Evolutionary conservation across 2,797 vertebrate genomes (phyloP).

Genomic region (Lates japonicus): DNA sequence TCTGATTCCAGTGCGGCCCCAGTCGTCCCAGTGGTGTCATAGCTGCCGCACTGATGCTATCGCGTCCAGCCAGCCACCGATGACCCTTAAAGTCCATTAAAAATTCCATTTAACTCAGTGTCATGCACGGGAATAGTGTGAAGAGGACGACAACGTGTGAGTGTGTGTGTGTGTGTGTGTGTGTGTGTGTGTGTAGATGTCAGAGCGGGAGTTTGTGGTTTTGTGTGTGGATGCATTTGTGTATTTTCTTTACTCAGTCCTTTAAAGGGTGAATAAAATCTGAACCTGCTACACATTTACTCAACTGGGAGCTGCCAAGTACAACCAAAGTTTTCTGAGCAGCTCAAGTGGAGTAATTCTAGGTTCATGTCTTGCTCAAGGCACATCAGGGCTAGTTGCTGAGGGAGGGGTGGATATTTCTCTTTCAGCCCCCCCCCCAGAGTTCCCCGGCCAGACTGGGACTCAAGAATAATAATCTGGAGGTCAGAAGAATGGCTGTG

Average conservation of each 20-base stretch:
- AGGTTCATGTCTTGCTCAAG: conserved; percentile 41
- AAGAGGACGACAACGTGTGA: neutral
- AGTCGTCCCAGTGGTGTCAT: conserved; percentile 77
- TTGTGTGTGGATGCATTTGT: conserved; percentile 12
- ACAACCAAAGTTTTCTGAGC: conserved; percentile 36
- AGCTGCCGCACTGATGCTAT: conserved; percentile 74
- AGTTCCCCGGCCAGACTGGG: conserved; percentile 24
- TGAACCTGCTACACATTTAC: conserved; percentile 38
- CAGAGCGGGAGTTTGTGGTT: conserved; percentile 15
- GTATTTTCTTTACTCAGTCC: conserved; percentile 3
- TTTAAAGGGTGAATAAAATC: conserved; percentile 38
- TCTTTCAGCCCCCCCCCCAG: neutral
- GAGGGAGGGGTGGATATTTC: conserved; percentile 12
- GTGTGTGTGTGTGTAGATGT: neutral
- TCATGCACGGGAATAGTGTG: conserved; percentile 37
- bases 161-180: conserved; percentile 18
- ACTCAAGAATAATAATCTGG: conserved; percentile 58
- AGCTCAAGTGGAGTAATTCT: conserved; percentile 58
- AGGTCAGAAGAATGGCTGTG: conserved; percentile 46
- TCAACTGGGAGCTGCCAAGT: conserved; percentile 47
- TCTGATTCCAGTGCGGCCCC: conserved; percentile 68
- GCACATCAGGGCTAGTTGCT: conserved; percentile 40
- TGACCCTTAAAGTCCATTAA: conserved; percentile 75
- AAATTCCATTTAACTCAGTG: conserved; percentile 63
- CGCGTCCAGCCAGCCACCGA: conserved; percentile 61